A percentile compares a stretch with the other conserved stretches of the same genome.
These are phyloP conservation scores for Muschampia plurimacula DNA, from an alignment of 2,888 invertebrate species.

Conservation along the genomic window DNA sequence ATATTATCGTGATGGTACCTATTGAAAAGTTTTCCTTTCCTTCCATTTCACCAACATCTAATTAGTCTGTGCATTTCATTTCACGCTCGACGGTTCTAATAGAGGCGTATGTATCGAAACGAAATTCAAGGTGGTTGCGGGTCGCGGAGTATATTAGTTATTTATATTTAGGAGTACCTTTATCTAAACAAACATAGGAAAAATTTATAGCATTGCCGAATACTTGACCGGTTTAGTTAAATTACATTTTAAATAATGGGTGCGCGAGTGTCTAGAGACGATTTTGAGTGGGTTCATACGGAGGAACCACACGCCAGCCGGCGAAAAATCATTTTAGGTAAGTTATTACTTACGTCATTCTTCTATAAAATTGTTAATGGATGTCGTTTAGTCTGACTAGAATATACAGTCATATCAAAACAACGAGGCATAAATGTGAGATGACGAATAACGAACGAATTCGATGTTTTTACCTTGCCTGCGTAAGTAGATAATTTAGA, in stretches of 20 bases:
- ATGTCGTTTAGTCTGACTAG: neutral
- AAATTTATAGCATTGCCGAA: neutral
- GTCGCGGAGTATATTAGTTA: too few species aligned
- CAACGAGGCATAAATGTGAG: neutral
- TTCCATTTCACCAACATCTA: too few species aligned
- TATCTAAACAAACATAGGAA: neutral
- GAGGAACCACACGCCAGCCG: conserved; percentile 99
- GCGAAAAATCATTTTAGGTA: conserved; percentile 96
- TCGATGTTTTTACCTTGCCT: too few species aligned
- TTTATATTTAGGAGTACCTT: neutral
- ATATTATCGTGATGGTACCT: too few species aligned
- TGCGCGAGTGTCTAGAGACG: conserved; percentile 95
- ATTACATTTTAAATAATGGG: conserved; percentile 88
- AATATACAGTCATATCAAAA: neutral
- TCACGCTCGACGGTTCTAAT: too few species aligned
- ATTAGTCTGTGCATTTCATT: too few species aligned
- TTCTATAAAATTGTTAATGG: conserved; percentile 25
- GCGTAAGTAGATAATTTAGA: too few species aligned
- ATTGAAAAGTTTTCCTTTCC: too few species aligned
- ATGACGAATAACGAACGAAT: too few species aligned
- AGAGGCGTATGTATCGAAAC: too few species aligned
- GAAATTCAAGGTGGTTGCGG: too few species aligned
- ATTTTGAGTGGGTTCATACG: conserved; percentile 98
- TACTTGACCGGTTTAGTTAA: neutral
- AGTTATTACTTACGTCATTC: conserved; percentile 64